These are phyloP conservation scores for Oreochromis niloticus DNA, from an alignment of 2,113 vertebrate species.

Conservation along the genomic window DNA sequence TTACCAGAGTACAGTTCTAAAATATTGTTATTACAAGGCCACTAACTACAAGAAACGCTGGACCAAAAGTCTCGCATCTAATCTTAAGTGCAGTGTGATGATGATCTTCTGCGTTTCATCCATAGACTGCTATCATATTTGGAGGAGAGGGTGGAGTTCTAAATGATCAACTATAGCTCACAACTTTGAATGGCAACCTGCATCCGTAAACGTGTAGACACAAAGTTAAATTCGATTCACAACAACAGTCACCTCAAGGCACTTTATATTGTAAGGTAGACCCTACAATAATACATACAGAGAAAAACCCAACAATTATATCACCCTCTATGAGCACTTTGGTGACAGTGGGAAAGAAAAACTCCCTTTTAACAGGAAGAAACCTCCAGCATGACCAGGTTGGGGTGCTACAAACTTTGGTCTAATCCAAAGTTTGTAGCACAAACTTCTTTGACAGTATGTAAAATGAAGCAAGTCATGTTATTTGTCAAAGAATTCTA, in stretches of 20 bases:
- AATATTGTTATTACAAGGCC: slow-evolving; percentile 15
- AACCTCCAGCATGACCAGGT: background rate
- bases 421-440: background rate
- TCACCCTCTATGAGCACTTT: background rate
- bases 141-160: background rate
- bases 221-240: background rate
- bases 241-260: background rate
- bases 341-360: background rate
- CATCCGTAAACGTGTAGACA: background rate
- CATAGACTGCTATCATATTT: background rate
- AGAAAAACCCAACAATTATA: background rate
- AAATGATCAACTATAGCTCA: background rate
- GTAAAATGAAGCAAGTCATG: background rate
- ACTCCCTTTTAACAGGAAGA: background rate
- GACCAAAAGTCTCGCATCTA: background rate
- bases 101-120: background rate
- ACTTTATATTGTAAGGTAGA: background rate
- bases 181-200: background rate
- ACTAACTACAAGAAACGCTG: background rate
- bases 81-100: background rate
- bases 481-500: background rate
- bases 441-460: background rate
- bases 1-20: background rate
- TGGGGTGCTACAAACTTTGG: background rate
- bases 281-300: background rate